phyloP scores from a whole-genome alignment of 1,140 invertebrate species.

The Aphelenchoides besseyi region DNA sequence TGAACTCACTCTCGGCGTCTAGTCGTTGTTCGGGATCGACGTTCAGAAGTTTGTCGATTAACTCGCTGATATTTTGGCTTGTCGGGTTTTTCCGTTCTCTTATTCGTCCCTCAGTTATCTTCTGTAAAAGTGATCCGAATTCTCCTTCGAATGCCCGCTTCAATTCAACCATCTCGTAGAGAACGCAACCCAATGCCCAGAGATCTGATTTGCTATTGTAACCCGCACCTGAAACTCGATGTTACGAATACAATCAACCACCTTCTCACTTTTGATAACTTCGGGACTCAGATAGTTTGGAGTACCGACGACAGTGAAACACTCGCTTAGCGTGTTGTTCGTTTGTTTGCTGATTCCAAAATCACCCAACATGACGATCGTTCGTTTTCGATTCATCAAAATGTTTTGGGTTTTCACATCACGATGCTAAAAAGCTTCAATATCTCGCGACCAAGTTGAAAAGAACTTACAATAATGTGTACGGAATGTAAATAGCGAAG shows the following conservation, averaged over 20 bases:
- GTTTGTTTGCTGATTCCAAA: conserved; percentile 37
- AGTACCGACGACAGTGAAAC: conserved; percentile 71
- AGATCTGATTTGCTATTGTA: conserved; percentile 65
- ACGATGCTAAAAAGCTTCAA: conserved; percentile 55
- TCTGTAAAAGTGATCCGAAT: background rate
- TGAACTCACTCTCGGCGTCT: background rate
- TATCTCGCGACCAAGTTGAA: conserved; percentile 3
- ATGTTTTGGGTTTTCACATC: conserved; percentile 70
- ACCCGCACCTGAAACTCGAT: background rate
- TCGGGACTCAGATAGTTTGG: conserved; percentile 70
- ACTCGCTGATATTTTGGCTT: background rate
- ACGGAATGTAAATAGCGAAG: conserved; percentile 67
- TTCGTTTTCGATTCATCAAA: conserved; percentile 68
- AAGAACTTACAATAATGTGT: conserved; percentile 63
- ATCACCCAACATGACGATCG: conserved; percentile 30
- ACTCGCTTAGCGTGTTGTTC: conserved; percentile 2
- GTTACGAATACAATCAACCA: background rate
- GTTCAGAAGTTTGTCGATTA: background rate
- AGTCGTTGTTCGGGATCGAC: background rate
- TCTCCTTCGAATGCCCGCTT: conserved; percentile 69
- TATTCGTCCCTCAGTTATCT: background rate
- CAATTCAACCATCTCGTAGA: conserved; percentile 74
- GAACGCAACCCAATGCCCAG: conserved; percentile 78
- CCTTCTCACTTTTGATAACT: background rate
- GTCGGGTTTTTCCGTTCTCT: background rate